A percentile compares a stretch with the other conserved stretches of the same genome.
These are phyloP conservation scores for Enteromius argenteus DNA, from an alignment of 2,797 vertebrate genomes.

Conservation along the genomic window DNA sequence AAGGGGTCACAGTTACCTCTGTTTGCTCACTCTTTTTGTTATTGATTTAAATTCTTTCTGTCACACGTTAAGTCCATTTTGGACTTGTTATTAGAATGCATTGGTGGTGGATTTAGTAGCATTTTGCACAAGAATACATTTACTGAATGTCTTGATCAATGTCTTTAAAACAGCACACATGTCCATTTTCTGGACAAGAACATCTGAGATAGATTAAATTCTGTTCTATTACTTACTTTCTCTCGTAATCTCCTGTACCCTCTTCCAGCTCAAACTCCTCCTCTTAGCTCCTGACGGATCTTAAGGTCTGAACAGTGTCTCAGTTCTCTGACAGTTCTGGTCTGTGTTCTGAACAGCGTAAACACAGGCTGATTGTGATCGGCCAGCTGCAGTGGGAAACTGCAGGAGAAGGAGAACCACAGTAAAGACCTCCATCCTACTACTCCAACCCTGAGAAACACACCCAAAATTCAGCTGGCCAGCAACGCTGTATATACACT, in stretches of 20 bases:
- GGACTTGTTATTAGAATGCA: not conserved
- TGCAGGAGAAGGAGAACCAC: slow-evolving; percentile 8
- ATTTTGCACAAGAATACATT: not conserved
- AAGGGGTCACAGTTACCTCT: not conserved
- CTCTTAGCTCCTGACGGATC: not conserved
- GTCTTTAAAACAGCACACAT: not conserved
- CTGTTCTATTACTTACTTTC: not conserved
- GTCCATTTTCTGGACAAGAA: not conserved
- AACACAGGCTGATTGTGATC: slow-evolving; percentile 14
- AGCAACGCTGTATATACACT: slow-evolving; percentile 1
- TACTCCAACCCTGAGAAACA: not conserved
- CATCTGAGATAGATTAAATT: not conserved
- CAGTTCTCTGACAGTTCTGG: slow-evolving; percentile 29
- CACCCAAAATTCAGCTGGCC: not conserved
- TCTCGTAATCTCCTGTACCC: not conserved
- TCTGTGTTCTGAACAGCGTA: slow-evolving; percentile 42
- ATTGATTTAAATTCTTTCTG: not conserved
- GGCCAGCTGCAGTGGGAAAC: not conserved
- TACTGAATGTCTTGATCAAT: not conserved
- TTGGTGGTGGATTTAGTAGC: not conserved
- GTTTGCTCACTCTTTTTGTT: not conserved
- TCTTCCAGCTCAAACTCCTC: slow-evolving; percentile 8
- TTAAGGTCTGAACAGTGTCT: slow-evolving; percentile 29
- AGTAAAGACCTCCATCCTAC: slow-evolving; percentile 3
- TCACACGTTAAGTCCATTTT: not conserved